These are phyloP conservation scores for Galeruca laticollis DNA, from an alignment of 2,888 invertebrate genomes.

Conservation along the genomic window DNA sequence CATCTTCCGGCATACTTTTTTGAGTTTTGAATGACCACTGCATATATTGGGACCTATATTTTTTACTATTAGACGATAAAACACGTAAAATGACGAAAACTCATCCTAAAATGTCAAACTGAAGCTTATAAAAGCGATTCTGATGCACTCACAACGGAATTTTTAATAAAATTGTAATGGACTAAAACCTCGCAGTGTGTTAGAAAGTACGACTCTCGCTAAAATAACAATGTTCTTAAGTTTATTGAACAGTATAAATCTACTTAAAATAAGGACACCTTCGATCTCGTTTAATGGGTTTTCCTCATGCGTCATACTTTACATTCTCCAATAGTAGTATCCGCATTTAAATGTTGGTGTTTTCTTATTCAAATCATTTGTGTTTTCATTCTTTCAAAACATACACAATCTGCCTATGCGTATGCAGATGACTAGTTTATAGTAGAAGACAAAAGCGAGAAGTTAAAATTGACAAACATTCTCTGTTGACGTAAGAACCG, in stretches of 20 bases:
- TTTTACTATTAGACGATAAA: too few species aligned
- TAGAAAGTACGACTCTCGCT: constrained; percentile 18
- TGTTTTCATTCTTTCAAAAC: not conserved
- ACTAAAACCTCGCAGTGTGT: not conserved
- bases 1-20: too few species aligned
- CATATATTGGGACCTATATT: too few species aligned
- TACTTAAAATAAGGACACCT: constrained; percentile 34
- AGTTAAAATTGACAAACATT: too few species aligned
- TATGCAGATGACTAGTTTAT: too few species aligned
- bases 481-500: too few species aligned
- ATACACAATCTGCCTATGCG: too few species aligned
- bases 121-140: not conserved
- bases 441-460: too few species aligned
- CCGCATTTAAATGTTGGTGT: constrained; percentile 11
- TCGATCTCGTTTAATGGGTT: constrained; percentile 32
- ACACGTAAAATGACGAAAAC: too few species aligned
- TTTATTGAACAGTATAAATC: constrained; percentile 25
- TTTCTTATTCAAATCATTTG: not conserved
- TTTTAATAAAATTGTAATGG: constrained; percentile 2
- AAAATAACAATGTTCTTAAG: constrained; percentile 27
- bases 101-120: too few species aligned
- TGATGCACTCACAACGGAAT: not conserved
- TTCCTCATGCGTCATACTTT: constrained; percentile 29
- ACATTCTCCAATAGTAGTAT: constrained; percentile 14
- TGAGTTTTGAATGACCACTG: too few species aligned